Evolutionary conservation across 2,888 invertebrate species (phyloP).

Genomic region (Protophormia terraenovae): DNA sequence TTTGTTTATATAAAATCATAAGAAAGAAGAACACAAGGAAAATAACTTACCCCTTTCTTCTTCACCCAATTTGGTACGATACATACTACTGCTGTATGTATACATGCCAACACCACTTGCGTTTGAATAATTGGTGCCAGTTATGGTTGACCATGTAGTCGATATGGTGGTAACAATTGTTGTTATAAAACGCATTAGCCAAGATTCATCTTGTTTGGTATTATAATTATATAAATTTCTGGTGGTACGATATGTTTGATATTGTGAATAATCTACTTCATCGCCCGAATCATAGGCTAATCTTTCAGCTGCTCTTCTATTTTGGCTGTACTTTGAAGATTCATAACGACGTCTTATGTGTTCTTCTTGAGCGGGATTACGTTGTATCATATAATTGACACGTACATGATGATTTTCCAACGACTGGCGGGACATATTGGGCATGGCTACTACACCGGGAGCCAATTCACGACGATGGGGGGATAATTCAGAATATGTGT

Average conservation of each 20-base stretch:
- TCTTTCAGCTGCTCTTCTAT: slow-evolving; percentile 70
- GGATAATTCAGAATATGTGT: slow-evolving; percentile 92
- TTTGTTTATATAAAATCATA: slow-evolving; percentile 1
- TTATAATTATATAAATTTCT: slow-evolving; percentile 55
- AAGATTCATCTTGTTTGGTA: slow-evolving; percentile 70
- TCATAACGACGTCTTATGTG: slow-evolving; percentile 79
- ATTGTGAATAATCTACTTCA: slow-evolving; percentile 76
- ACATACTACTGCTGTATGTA: slow-evolving; percentile 70
- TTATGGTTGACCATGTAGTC: slow-evolving; percentile 72
- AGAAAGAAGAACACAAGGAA: not conserved
- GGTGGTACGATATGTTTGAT: slow-evolving; percentile 70
- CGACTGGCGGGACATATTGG: slow-evolving; percentile 93
- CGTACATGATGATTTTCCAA: slow-evolving; percentile 84
- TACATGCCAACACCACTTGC: slow-evolving; percentile 63
- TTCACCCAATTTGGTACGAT: slow-evolving; percentile 70
- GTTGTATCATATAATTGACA: slow-evolving; percentile 79
- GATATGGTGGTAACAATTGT: slow-evolving; percentile 73
- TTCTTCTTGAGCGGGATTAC: slow-evolving; percentile 78
- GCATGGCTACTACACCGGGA: slow-evolving; percentile 91
- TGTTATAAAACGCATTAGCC: slow-evolving; percentile 75
- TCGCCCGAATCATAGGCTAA: slow-evolving; percentile 80
- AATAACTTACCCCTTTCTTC: slow-evolving; percentile 71
- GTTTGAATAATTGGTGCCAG: slow-evolving; percentile 26
- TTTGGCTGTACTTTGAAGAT: slow-evolving; percentile 69
- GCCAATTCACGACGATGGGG: slow-evolving; percentile 90